Evolutionary conservation across 2,888 invertebrate genomes (phyloP).

Genomic region (Melinaea marsaeus): DNA sequence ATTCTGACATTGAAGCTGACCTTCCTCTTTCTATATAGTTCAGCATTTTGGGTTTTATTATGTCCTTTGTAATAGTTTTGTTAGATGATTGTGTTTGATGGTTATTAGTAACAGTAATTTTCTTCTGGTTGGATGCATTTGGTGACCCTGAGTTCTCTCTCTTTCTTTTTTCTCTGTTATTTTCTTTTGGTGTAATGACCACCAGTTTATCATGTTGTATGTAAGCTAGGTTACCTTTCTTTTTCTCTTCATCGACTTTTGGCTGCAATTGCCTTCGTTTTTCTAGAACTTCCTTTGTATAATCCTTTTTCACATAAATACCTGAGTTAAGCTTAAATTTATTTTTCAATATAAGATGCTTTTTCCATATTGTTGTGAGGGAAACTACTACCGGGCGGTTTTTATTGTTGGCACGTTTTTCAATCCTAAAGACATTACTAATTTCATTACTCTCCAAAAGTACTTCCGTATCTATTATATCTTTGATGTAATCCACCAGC

Average conservation of each 20-base stretch:
- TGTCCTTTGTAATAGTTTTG: background rate
- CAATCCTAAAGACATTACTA: too few species aligned
- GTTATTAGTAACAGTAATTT: too few species aligned
- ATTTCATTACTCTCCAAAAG: too few species aligned
- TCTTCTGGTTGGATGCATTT: conserved; percentile 1
- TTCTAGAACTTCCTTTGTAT: conserved; percentile 22
- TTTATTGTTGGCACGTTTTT: too few species aligned
- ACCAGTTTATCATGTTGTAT: conserved; percentile 23
- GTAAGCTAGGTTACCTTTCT: conserved; percentile 21
- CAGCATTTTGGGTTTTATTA: conserved; percentile 17
- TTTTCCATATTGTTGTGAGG: too few species aligned
- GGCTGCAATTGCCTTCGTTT: conserved; percentile 18
- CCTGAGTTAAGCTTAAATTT: too few species aligned
- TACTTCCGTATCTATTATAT: too few species aligned
- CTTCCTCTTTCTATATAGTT: conserved; percentile 12
- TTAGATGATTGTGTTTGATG: too few species aligned
- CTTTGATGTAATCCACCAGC: too few species aligned
- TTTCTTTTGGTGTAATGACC: conserved; percentile 15
- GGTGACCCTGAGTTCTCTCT: conserved; percentile 16
- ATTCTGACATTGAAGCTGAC: conserved; percentile 9
- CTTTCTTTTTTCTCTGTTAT: conserved; percentile 21
- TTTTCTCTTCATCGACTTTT: conserved; percentile 16
- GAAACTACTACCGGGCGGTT: too few species aligned
- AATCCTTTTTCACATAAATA: conserved; percentile 18
- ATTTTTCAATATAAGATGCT: too few species aligned